Evolutionary conservation across 2,113 vertebrate species (phyloP), one percentile per base, ranked within the genome.

Genomic region (Brevimyrus niger): DNA sequence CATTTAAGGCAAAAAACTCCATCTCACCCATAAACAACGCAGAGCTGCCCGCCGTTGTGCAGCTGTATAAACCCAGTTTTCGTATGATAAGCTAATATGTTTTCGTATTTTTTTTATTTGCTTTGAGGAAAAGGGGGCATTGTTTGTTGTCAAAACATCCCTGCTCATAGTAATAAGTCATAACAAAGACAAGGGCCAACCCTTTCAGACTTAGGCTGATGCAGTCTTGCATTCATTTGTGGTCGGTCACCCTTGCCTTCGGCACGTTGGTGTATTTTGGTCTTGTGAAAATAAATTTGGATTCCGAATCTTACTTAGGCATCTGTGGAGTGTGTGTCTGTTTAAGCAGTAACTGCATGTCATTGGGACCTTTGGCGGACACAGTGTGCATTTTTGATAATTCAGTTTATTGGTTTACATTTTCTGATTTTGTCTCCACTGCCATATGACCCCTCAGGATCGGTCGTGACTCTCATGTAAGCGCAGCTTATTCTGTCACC

Each of bases 1-100:
- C 86, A 90, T 90, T 90, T 88, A 88, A 88, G 89, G 89, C 55
- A 58, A 90, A 90, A 44, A 65, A 61, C 8, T 53, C 38, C 85
- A 31, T 89, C 46, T 87, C 50, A 38, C 31, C 9, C 65, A 4
- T 86, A 76, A 51, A 38, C 46, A 55, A 31, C 13, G 2, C 23
- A 44, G n/a, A 9, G 65, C 5, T 11, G 61, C 31, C 3, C 1
- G 85, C 31, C 38, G 7, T n/a, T 76, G 69, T 53, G 46, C 47
- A 6, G 13, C n/a, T 7, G 6, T 6, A 11, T 73, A 73, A 53
- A 23, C 31, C 47, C 9, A 23, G 13, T 23, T 11, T 35, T 51
- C 46, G 10, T 51, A 53, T n/a, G 48, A 19, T n/a, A 51, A 35
- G 48, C 13, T 19, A 27, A 15, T n/a, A 48, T 9, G 47, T 7